Evolutionary conservation across 2,797 vertebrate species (phyloP).

Genomic region (Jordanella pulchra): DNA sequence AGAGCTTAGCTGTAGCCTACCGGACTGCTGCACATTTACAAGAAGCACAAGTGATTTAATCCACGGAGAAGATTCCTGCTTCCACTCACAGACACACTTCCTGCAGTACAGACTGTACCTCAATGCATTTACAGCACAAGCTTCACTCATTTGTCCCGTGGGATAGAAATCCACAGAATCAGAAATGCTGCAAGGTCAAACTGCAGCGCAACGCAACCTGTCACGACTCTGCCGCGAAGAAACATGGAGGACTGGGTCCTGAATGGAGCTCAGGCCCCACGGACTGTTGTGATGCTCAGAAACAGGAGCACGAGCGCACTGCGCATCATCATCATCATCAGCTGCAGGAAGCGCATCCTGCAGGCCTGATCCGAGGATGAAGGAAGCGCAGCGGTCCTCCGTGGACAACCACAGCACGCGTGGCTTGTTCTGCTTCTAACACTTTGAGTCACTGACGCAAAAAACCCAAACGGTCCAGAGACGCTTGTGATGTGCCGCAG

Average conservation of each 20-base stretch:
- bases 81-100: not conserved
- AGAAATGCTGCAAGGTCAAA: constrained; percentile 77
- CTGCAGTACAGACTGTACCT: not conserved
- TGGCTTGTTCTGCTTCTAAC: not conserved
- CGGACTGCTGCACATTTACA: not conserved
- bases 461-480: not conserved
- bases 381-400: not conserved
- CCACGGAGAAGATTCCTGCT: not conserved
- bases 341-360: not conserved
- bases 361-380: not conserved
- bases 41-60: not conserved
- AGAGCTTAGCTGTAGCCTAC: too few species aligned
- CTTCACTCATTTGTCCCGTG: not conserved
- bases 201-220: constrained; percentile 52
- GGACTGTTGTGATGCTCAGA: not conserved
- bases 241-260: constrained; percentile 35
- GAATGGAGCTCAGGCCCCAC: not conserved
- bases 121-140: constrained; percentile 3
- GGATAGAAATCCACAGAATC: constrained; percentile 13
- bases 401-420: constrained; percentile 13
- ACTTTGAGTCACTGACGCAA: constrained; percentile 18
- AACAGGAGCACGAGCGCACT: constrained; percentile 45
- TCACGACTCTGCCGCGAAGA: constrained; percentile 59
- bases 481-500: too few species aligned
- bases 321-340: constrained; percentile 52